Base-by-base conservation (phyloP, 35 echinoderm and acorn worm genomes). In the Heliocidaris tuberculata region DNA sequence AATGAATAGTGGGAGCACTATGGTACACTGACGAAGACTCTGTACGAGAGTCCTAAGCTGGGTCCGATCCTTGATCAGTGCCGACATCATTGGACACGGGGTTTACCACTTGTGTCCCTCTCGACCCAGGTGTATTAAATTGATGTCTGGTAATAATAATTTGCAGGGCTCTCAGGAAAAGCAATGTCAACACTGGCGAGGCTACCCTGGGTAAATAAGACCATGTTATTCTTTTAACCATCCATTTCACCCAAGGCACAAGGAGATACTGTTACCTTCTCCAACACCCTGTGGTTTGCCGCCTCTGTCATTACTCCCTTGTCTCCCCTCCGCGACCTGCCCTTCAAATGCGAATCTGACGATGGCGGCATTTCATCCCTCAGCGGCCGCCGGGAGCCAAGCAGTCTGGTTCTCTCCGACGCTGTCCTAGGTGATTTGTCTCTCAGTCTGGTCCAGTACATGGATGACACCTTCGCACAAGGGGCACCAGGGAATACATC, bases 371-470 rank as follows among this genome's bases (percentile, higher is more conserved):
- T 59, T 10, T 52, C 91, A 59, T n/a, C 91, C 3, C 91, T 59
- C 9, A 29, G 50, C 13, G 50, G 29, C 16, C n/a, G 30, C 0
- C 50, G n/a, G 29, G 48, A 49, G 13, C 48, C 91, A 0, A 93
- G 47, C 50, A 10, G 24, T 11, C 50, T 59, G 48, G 48, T 59
- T 29, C 32, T 93, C 13, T 93, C 91, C 49, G 91, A 93, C 30
- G 50, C n/a, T 27, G 15, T 93, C 29, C 15, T 93, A 13, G 91
- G 50, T 48, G 48, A 93, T 48, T 42, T 93, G 48, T 48, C 91
- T 13, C 17, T 93, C 47, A 93, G 91, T 93, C 91, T 93, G 2
- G 48, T 59, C 11, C 91, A 93, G 91, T 93, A 93, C 91, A 29
- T 93, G 91, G 91, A 56, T 59, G 91, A 93, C 32, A 59, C 91